phyloP scores from a whole-genome alignment of 2,113 vertebrate genomes.

The Elaphurus davidianus region DNA sequence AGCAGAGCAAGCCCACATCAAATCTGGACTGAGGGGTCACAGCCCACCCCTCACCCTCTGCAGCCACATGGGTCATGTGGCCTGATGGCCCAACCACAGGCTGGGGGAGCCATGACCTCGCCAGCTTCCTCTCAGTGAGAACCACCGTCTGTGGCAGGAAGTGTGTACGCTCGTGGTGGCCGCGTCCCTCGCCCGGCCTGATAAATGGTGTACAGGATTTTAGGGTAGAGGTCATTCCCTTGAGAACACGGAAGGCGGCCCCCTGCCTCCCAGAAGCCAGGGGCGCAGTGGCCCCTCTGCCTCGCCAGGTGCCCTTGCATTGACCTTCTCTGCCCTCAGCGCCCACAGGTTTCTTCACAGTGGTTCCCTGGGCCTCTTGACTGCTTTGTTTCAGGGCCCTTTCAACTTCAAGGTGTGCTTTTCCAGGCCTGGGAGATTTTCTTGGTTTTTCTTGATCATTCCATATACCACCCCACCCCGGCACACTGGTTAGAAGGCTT shows the following conservation, averaged over 20 bases:
- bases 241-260: not conserved
- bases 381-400: not conserved
- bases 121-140: not conserved
- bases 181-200: rapidly evolving
- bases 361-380: not conserved
- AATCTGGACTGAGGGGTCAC: not conserved
- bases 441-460: not conserved
- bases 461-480: no score
- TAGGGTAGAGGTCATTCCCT: no score
- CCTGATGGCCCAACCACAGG: not conserved
- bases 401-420: not conserved
- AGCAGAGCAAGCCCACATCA: not conserved
- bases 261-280: not conserved
- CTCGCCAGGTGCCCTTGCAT: rapidly evolving
- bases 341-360: not conserved
- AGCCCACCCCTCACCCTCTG: not conserved
- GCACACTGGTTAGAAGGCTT: not conserved
- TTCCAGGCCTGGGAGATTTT: not conserved
- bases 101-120: not conserved
- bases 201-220: not conserved
- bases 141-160: not conserved
- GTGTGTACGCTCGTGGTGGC: not conserved
- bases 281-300: not conserved
- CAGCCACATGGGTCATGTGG: not conserved
- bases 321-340: not conserved